Evolutionary conservation across 2,797 vertebrate species (phyloP), one percentile per base, ranked within the genome.

Genomic region (Poeciliopsis turneri): DNA sequence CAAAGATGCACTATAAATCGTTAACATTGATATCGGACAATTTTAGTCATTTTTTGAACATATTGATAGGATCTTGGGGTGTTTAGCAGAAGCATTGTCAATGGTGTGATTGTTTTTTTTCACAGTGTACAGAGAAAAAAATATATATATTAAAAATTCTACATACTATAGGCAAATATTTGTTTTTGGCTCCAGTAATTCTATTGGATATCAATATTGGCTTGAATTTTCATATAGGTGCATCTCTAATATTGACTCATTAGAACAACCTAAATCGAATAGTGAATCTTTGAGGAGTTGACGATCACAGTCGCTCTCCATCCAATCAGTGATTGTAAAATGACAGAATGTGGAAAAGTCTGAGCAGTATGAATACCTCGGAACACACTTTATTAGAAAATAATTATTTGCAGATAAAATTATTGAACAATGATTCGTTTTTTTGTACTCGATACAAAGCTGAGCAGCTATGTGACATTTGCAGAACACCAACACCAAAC

Each of bases 401-500:
- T 23, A 12, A 43, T 41, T 68, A 47, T 25, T 36, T 25, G 2
- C 7, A 46, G n/a, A 4, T 12, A 11, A 36, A 53, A 25, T 45
- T 16, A 20, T 45, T 71, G 11, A 71, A 23, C 53, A 18, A 15
- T 75, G 47, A 72, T 41, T 41, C 25, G 20, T 71, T 51, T 18
- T 71, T 71, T 11, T 70, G 33, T 74, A 57, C 10, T 46, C 8
- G 5, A 51, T 70, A 28, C 43, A 69, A 77, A 78, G 80, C 13
- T 76, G 77, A 82, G 80, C 73, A 82, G 68, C 84, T 82, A 75
- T 72, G 75, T 86, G 82, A 84, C 72, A 81, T 78, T 84, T 78
- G 69, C 82, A 81, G 84, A 79, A 80, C 82, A 89, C 13, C 15
- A 46, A 93, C 80, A 76, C 69, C 90, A 89, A 92, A 92, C 87